These are phyloP conservation scores for Gallinago stenura DNA, from an alignment of 2,797 vertebrate genomes.

Conservation along the genomic window DNA sequence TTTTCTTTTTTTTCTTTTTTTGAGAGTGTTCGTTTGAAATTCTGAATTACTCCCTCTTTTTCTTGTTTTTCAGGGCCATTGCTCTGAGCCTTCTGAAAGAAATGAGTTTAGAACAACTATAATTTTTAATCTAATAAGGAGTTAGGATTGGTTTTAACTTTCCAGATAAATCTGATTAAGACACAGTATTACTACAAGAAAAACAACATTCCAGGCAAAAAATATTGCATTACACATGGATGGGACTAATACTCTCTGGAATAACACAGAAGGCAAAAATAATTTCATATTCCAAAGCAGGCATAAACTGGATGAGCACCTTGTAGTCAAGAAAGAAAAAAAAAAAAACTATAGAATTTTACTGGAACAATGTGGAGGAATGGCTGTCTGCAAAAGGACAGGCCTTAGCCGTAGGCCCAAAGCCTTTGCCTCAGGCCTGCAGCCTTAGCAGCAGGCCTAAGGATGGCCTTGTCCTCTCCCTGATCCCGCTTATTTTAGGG, in stretches of 20 bases:
- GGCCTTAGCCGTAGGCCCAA: too few relatives aligned
- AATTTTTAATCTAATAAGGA: not conserved
- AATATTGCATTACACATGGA: not conserved
- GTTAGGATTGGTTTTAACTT: not conserved
- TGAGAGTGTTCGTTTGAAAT: constrained; percentile 96
- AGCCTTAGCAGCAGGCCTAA: too few relatives aligned
- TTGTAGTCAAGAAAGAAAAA: not conserved
- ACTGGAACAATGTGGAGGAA: not conserved
- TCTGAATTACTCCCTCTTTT: constrained; percentile 97
- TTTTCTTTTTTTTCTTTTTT: constrained; percentile 99
- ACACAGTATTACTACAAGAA: not conserved
- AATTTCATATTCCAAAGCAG: not conserved
- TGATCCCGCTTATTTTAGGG: too few relatives aligned
- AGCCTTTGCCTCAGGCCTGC: too few relatives aligned
- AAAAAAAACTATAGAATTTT: not conserved
- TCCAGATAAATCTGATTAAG: not conserved
- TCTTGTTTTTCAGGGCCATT: constrained; percentile 97
- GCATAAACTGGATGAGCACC: not conserved
- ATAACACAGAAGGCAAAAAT: not conserved
- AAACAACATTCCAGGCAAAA: not conserved
- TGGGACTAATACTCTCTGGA: not conserved
- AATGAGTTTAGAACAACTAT: not conserved
- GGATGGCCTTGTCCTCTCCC: too few relatives aligned
- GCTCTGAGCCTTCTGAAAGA: constrained; percentile 90
- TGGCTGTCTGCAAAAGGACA: too few relatives aligned